phyloP scores from a whole-genome alignment of 2,888 invertebrate species.

The Drosophila infuscata region DNA sequence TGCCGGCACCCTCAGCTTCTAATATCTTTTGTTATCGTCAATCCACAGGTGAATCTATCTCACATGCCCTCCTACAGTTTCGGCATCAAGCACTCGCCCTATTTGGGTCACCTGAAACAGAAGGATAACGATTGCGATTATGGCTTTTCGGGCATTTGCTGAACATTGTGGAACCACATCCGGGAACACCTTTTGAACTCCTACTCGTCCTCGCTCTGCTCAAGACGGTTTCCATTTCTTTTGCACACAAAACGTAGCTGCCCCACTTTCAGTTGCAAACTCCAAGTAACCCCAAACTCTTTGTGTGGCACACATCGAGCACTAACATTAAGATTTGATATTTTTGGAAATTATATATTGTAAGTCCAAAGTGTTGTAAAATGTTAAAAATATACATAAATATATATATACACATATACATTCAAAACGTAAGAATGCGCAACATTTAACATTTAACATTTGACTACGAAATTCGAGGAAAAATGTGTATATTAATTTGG shows the following conservation, averaged over 20 bases:
- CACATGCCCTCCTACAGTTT: constrained; percentile 90
- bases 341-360: constrained; percentile 50
- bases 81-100: constrained; percentile 94
- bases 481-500: background rate
- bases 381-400: constrained; percentile 54
- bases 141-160: constrained; percentile 82
- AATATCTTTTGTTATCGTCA: background rate
- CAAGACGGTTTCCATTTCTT: constrained; percentile 57
- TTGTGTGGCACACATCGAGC: constrained; percentile 36
- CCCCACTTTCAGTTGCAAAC: constrained; percentile 51
- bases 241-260: constrained; percentile 29
- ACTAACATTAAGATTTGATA: constrained; percentile 69
- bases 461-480: background rate
- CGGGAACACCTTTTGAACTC: background rate
- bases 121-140: constrained; percentile 68
- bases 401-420: background rate
- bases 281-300: constrained; percentile 31
- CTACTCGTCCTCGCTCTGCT: constrained; percentile 44
- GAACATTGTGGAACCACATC: constrained; percentile 26
- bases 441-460: too few relatives aligned
- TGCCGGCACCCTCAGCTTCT: too few relatives aligned
- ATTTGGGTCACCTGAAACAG: constrained; percentile 86
- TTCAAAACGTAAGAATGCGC: background rate
- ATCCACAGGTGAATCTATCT: constrained; percentile 87
- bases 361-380: constrained; percentile 69